Evolutionary conservation across 2,888 invertebrate genomes (phyloP), one percentile per base, ranked within the genome.

Genomic region (Taphrorychus bicolor): DNA sequence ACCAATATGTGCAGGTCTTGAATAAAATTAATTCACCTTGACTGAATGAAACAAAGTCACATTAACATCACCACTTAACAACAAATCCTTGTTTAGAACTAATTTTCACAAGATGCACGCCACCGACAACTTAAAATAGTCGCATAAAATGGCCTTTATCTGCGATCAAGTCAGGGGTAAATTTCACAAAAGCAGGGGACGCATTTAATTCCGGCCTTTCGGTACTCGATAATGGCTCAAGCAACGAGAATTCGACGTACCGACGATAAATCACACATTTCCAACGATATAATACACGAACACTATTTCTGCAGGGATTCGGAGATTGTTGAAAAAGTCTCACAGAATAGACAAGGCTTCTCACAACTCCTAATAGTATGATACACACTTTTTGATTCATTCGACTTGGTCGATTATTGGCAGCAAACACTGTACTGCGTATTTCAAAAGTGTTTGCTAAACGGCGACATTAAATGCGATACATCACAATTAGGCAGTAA

Each of bases 241-340:
- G 68, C 59, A 57, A 64, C 67, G 70, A 71, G 69, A 72, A 68
- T 66, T 61, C 60, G 45, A 45, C 45, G 45, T 45, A 14, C 45
- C 5, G 70, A 40, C 32, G 73, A 75, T 75, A 75, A 75, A 74
- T 75, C 73, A 72, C 72, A 72, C 72, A 74, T 73, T 72, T n/a
- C n/a, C 71, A 58, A 66, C 71, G 72, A 73, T 74, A 74, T 71
- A 73, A 74, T 73, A 72, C 73, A 74, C 72, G 74, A 73, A 72
- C 45, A 45, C 66, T 66, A 73, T 70, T 73, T 73, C 71, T 73
- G 60, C 49, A 72, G 66, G 72, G 70, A 73, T 72, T 72, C 70
- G 66, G 69, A 70, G 71, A 72, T 72, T 70, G 67, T 59, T 70
- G 67, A 45, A 5, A 7, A 45, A 45, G 45, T 45, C 45, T 17